Percentiles rank a stretch among this genome's conserved stretches.
Evolutionary conservation across 2,113 vertebrate species (phyloP).

Genomic region (Meriones unguiculatus): DNA sequence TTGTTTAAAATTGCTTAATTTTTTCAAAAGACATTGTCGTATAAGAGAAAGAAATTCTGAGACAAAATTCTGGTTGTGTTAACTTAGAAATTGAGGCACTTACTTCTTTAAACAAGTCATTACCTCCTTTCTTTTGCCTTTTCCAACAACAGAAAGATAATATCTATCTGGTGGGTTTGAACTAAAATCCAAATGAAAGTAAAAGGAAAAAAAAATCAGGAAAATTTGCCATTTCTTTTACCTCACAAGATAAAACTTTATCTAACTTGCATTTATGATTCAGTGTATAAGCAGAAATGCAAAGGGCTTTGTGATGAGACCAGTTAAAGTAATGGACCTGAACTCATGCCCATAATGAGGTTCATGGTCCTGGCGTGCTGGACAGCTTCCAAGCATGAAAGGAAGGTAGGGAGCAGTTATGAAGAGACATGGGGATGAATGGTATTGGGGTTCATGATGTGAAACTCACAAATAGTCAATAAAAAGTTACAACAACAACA

Average conservation of each 20-base stretch:
- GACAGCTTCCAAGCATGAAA: slow-evolving; percentile 54
- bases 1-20: not conserved
- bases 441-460: no score
- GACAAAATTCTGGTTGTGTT: not conserved
- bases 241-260: slow-evolving; percentile 67
- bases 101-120: not conserved
- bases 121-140: not conserved
- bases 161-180: not conserved
- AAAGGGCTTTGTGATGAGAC: slow-evolving; percentile 56
- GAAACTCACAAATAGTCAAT: no score
- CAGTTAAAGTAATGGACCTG: slow-evolving; percentile 51
- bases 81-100: not conserved
- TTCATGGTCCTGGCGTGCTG: slow-evolving; percentile 12
- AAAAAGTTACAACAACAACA: no score
- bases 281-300: slow-evolving; percentile 40
- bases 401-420: no score
- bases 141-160: not conserved
- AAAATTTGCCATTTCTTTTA: not conserved
- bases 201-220: not conserved
- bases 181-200: not conserved
- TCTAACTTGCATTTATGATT: slow-evolving; percentile 42
- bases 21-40: not conserved
- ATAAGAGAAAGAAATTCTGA: not conserved
- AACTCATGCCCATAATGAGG: slow-evolving; percentile 51
- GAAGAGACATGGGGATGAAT: no score